Conservation (phyloP, 2,113 vertebrate species). For the Xenopus borealis region DNA sequence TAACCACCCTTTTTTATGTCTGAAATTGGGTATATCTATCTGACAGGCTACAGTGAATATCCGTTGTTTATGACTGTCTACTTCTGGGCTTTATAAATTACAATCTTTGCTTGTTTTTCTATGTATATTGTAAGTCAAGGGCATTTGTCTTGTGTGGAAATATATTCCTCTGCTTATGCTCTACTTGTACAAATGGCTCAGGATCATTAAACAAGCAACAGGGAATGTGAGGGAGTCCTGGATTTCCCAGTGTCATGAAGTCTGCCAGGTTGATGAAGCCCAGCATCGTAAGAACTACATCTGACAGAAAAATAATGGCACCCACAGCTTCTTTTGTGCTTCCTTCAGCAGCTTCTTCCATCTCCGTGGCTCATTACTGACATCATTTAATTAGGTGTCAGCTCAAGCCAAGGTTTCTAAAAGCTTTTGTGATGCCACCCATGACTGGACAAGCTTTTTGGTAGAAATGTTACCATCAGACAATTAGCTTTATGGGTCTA, state of each 20-base stretch:
- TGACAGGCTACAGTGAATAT: too few species aligned
- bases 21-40: too few species aligned
- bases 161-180: neutral
- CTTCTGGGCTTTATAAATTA: too few species aligned
- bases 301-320: slow-evolving; percentile 27
- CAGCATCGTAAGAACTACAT: slow-evolving; percentile 11
- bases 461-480: slow-evolving; percentile 11
- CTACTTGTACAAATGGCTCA: neutral
- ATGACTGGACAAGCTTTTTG: slow-evolving; percentile 5
- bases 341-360: slow-evolving; percentile 26
- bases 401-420: slow-evolving; percentile 24
- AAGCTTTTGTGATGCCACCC: slow-evolving; percentile 30
- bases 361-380: slow-evolving; percentile 25
- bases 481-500: neutral
- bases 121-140: neutral
- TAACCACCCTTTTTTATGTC: too few species aligned
- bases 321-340: slow-evolving; percentile 23
- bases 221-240: neutral
- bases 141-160: neutral
- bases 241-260: slow-evolving; percentile 5
- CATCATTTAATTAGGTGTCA: slow-evolving; percentile 39
- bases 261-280: slow-evolving; percentile 23
- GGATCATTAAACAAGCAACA: slow-evolving; percentile 23
- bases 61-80: too few species aligned
- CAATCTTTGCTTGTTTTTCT: too few species aligned